Conservation (phyloP, 2,888 invertebrate species). For the Pristionchus maxplancki region DNA sequence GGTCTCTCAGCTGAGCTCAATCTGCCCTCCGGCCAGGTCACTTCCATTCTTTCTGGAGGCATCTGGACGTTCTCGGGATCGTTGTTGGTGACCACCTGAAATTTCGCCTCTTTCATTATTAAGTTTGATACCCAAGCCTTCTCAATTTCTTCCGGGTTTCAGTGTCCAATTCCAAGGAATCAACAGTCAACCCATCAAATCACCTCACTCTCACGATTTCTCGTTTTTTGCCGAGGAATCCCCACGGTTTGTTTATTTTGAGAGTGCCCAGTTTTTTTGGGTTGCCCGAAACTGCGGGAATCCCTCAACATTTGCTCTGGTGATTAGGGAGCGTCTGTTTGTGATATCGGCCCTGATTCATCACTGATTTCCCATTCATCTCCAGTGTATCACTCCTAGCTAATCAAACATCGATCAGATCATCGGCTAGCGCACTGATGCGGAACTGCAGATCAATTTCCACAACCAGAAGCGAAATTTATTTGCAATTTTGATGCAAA, state of each 20-base stretch:
- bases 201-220: too few relatives aligned
- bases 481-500: too few relatives aligned
- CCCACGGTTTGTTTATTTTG: not conserved
- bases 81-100: conserved; percentile 14
- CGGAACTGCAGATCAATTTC: not conserved
- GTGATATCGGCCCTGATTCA: conserved; percentile 23
- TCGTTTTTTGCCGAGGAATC: not conserved
- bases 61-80: conserved; percentile 19
- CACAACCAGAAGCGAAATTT: not conserved
- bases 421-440: not conserved
- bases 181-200: too few relatives aligned
- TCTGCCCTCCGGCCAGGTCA: not conserved
- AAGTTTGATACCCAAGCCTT: too few relatives aligned
- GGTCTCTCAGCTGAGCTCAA: conserved; percentile 58
- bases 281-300: not conserved
- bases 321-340: conserved; percentile 37
- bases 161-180: too few relatives aligned
- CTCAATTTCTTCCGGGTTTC: too few relatives aligned
- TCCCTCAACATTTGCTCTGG: not conserved
- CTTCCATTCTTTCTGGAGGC: conserved; percentile 7
- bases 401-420: conserved; percentile 52
- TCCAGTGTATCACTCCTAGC: not conserved
- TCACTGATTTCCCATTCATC: not conserved
- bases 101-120: too few relatives aligned
- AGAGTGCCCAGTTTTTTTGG: not conserved